A percentile compares a stretch with the other conserved stretches of the same genome.
phyloP scores from a whole-genome alignment of 2,113 vertebrate genomes.

The Dromas ardeola region DNA sequence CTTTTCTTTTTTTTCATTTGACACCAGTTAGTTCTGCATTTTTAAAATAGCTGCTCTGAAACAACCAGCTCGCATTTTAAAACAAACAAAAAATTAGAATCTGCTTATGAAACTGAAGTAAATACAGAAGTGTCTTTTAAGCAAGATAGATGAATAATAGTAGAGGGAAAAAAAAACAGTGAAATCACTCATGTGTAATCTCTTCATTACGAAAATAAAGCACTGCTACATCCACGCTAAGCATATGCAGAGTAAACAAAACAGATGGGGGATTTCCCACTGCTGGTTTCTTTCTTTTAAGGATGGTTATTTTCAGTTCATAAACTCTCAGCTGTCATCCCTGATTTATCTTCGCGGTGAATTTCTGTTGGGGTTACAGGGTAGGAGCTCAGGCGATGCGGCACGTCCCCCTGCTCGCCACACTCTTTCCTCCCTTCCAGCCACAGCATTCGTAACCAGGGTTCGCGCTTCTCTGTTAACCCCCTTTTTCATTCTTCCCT shows the following conservation, averaged over 20 bases:
- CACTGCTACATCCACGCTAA: neutral
- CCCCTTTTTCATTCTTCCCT: neutral
- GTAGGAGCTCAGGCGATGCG: neutral
- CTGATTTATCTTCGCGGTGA: neutral
- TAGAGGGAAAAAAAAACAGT: neutral
- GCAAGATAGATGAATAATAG: neutral
- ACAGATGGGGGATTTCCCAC: constrained; percentile 40
- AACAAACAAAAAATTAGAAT: neutral
- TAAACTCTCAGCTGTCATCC: constrained; percentile 28
- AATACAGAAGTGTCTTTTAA: neutral
- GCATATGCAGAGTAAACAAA: constrained; percentile 6
- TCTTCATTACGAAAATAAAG: neutral
- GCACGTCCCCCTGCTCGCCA: neutral
- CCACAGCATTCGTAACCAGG: neutral
- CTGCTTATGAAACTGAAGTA: neutral
- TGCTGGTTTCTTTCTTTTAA: constrained; percentile 12
- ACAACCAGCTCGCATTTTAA: neutral
- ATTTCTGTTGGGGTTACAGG: neutral
- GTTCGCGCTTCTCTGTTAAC: neutral
- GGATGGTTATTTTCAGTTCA: constrained; percentile 53
- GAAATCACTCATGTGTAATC: neutral
- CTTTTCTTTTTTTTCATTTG: neutral
- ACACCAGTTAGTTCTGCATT: neutral
- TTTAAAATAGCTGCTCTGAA: neutral
- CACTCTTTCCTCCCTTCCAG: neutral